Conservation (phyloP, 2,888 invertebrate species). For the Blastobasis lacticolella region DNA sequence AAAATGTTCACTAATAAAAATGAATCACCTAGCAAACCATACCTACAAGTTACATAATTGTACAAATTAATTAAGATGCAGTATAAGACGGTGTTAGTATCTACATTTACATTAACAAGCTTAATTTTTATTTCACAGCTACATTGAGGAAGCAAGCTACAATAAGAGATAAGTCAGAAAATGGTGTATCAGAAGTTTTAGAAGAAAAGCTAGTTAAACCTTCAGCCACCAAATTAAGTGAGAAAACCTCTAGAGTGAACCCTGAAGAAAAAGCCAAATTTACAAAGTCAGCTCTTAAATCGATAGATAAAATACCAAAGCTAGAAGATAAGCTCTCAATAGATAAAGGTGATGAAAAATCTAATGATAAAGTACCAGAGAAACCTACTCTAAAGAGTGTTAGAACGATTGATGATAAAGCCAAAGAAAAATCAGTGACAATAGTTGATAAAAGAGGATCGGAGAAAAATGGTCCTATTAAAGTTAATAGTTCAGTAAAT, state of each 20-base stretch:
- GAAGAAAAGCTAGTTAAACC: conserved; percentile 63
- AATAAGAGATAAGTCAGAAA: conserved; percentile 57
- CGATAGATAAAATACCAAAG: conserved; percentile 33
- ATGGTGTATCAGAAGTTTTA: conserved; percentile 44
- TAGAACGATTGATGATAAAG: conserved; percentile 59
- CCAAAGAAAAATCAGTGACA: conserved; percentile 60
- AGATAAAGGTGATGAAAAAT: conserved; percentile 15
- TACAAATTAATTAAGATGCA: too few species aligned
- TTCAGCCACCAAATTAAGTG: conserved; percentile 52
- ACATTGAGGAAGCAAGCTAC: conserved; percentile 61
- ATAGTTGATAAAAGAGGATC: conserved; percentile 50
- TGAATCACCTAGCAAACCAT: too few species aligned
- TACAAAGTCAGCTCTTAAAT: conserved; percentile 37
- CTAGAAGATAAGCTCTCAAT: conserved; percentile 22
- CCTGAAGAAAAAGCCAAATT: conserved; percentile 55
- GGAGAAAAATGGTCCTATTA: conserved; percentile 28
- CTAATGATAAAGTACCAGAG: conserved; percentile 36
- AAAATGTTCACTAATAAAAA: too few species aligned
- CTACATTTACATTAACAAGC: too few species aligned
- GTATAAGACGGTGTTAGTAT: too few species aligned
- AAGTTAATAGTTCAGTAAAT: conserved; percentile 4
- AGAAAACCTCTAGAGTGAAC: conserved; percentile 33
- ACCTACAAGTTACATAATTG: too few species aligned
- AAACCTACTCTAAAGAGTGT: conserved; percentile 51
- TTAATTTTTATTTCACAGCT: conserved; percentile 37